Evolutionary conservation across 1,140 invertebrate species (phyloP).

Genomic region (Lethocerus indicus): DNA sequence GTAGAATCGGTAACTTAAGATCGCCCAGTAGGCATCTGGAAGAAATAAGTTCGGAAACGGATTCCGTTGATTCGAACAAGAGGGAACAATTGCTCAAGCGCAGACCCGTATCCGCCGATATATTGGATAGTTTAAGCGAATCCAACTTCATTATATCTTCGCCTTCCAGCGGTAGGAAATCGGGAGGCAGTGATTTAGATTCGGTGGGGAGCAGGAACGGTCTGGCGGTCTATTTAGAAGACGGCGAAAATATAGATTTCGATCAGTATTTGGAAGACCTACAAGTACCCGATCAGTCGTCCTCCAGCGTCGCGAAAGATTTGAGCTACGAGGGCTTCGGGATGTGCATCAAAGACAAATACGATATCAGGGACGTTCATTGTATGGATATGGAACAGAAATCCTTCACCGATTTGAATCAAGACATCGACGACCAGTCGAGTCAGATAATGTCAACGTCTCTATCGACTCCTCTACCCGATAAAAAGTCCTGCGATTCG

Average conservation of each 20-base stretch:
- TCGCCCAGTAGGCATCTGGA: slow-evolving; percentile 1
- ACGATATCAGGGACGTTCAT: too few species aligned
- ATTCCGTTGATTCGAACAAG: slow-evolving; percentile 17
- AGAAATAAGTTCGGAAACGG: slow-evolving; percentile 19
- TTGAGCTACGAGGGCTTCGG: too few species aligned
- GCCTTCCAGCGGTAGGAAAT: slow-evolving; percentile 39
- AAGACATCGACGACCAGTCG: too few species aligned
- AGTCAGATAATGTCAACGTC: too few species aligned
- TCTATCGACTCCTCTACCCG: too few species aligned
- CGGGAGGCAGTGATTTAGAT: slow-evolving; percentile 35
- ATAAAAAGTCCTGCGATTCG: too few species aligned
- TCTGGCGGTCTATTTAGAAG: slow-evolving; percentile 19
- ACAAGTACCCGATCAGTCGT: too few species aligned
- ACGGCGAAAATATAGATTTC: slow-evolving; percentile 34
- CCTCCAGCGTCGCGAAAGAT: too few species aligned
- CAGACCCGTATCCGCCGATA: slow-evolving; percentile 46
- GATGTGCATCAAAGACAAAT: too few species aligned
- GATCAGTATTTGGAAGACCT: slow-evolving; percentile 47
- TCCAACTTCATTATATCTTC: slow-evolving; percentile 23
- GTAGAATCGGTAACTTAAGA: not conserved
- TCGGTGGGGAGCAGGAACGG: too few species aligned
- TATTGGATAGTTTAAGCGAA: slow-evolving; percentile 28
- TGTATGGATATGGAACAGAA: too few species aligned
- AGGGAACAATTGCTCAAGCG: slow-evolving; percentile 37
- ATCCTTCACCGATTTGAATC: too few species aligned